A percentile compares a stretch with the other conserved stretches of the same genome.
Conservation (phyloP, 2,113 vertebrate genomes). For the Bathybates hornii region DNA sequence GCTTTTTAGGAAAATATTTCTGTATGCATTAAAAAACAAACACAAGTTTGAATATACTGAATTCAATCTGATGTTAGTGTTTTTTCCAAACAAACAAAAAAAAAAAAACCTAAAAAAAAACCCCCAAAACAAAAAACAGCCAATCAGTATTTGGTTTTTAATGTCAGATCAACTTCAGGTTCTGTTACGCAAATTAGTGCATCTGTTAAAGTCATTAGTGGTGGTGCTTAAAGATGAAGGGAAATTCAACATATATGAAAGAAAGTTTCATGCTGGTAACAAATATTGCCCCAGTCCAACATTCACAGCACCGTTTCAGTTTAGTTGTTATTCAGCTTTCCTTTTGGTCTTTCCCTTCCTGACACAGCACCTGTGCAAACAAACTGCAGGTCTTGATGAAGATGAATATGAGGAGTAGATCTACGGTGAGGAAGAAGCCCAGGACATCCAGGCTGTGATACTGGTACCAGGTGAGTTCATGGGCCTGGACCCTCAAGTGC, state of each 20-base stretch:
- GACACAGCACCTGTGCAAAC: accelerated
- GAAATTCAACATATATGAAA: background rate
- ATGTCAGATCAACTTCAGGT: background rate
- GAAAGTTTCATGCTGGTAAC: background rate
- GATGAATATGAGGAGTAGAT: background rate
- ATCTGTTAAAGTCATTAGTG: background rate
- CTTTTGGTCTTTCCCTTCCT: accelerated
- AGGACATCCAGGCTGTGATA: slow-evolving; percentile 74
- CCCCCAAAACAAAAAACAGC: background rate
- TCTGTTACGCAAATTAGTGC: background rate
- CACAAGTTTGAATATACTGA: background rate
- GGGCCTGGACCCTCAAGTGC: slow-evolving; percentile 79
- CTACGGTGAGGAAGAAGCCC: background rate
- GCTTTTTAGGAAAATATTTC: background rate
- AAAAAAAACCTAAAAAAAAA: accelerated
- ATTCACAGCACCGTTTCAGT: background rate
- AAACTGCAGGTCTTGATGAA: background rate
- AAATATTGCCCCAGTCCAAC: background rate
- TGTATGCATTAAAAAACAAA: background rate
- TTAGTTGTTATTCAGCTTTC: accelerated
- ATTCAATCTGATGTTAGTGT: accelerated
- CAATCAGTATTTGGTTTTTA: background rate
- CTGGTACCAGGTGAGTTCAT: slow-evolving; percentile 86
- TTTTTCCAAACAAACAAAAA: background rate
- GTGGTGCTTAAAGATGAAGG: background rate